A percentile compares a stretch with the other conserved stretches of the same genome.
Evolutionary conservation across 2,888 invertebrate species (phyloP).

Genomic region (Ceraclea dissimilis): DNA sequence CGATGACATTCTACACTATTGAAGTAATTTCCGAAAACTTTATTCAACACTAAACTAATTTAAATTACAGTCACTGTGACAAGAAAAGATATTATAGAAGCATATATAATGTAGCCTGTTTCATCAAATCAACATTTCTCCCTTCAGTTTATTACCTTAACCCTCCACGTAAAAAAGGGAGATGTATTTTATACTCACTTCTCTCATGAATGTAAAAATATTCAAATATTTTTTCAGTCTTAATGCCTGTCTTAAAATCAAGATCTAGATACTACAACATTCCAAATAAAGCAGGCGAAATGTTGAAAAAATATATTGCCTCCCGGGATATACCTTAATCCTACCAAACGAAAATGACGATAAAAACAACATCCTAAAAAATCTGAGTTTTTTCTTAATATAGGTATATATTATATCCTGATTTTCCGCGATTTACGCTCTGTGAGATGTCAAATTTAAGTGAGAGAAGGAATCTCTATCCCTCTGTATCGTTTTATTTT

Average conservation of each 20-base stretch:
- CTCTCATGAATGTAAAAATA: not conserved
- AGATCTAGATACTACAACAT: not conserved
- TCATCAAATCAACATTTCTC: not conserved
- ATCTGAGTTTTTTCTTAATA: slow-evolving; percentile 4
- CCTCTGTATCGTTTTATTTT: slow-evolving; percentile 2
- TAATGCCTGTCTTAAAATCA: slow-evolving; percentile 5
- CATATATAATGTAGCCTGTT: not conserved
- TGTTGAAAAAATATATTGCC: slow-evolving; percentile 16
- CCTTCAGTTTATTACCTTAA: not conserved
- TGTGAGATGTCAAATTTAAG: not conserved
- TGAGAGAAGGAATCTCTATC: slow-evolving; percentile 7
- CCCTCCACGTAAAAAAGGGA: not conserved
- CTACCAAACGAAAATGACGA: slow-evolving; percentile 15
- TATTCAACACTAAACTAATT: no score
- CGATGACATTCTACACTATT: no score
- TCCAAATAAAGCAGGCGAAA: slow-evolving; percentile 8
- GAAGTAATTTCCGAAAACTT: no score
- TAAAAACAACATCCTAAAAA: slow-evolving; percentile 13
- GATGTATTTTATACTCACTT: not conserved
- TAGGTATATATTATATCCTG: slow-evolving; percentile 7
- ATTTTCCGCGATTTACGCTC: slow-evolving; percentile 2
- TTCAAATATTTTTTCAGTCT: slow-evolving; percentile 4
- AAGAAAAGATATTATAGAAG: no score
- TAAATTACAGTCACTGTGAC: no score
- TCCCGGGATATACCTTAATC: slow-evolving; percentile 14